Base-by-base conservation (phyloP, 2,888 invertebrate species). In the Erpobdella octoculata region DNA sequence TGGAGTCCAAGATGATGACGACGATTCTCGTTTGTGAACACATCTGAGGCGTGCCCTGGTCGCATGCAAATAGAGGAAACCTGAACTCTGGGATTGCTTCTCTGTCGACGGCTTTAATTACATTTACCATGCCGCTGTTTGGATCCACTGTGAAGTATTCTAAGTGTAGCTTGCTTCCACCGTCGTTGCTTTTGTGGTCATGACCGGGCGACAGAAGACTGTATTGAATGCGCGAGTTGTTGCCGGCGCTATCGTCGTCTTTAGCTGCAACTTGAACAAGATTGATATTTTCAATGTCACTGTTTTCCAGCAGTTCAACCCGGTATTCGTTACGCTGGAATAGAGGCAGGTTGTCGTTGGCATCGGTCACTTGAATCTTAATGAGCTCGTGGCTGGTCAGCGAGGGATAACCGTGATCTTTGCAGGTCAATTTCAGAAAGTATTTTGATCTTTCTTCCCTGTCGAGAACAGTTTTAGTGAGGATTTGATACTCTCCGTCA, bases 401-500 rank as follows among this genome's bases (percentile, higher is more conserved):
- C 4, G 72, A 18, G 15, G 59, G 58, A 5, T 68, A 35, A 6
- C 72, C 72, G 18, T 58, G 58, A 38, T 72, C 72, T 31, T n/a
- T 37, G 68, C 72, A 72, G 68, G 35, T 59, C 35, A 72, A 38
- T 46, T 68, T 68, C 31, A 72, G 38, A 2, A 35, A 1, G 68
- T 72, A 72, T 21, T 41, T 25, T 18, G 35, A 36, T 18, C 41
- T 35, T n/a, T 35, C 36, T 48, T 72, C 72, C n/a, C 72, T 38
- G 41, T 72, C 72, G 21, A 72, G 31, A 37, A 38, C 31, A 6
- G 18, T 31, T 25, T 33, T 36, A n/a, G 72, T 72, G 12, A 72
- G 37, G 3, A 72, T 58, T 41, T 72, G 67, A 38, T 59, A 72
- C 37, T 72, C 72, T 15, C 72, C 72, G 38, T 72, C 72, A 59